Percentiles rank a stretch among this genome's conserved stretches.
These are phyloP conservation scores for Axea sp. DNA, from an alignment of 2,888 invertebrate species.

Conservation along the genomic window DNA sequence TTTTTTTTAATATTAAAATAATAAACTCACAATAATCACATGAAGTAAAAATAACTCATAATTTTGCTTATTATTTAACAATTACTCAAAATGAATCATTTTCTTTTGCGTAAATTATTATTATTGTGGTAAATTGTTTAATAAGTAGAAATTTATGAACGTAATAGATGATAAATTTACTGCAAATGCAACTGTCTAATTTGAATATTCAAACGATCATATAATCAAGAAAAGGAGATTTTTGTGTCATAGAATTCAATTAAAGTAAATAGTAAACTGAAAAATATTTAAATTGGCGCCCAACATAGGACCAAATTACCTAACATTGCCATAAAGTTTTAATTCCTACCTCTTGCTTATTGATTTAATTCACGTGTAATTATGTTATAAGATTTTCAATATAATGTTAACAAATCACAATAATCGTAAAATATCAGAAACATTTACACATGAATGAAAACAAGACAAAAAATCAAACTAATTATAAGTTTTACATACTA, in stretches of 20 bases:
- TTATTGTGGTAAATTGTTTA: too few species aligned
- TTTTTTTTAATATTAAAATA: too few species aligned
- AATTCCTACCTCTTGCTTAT: slow-evolving; percentile 14
- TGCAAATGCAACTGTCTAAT: slow-evolving; percentile 2
- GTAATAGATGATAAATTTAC: slow-evolving; percentile 11
- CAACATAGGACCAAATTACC: slow-evolving; percentile 15
- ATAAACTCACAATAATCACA: too few species aligned
- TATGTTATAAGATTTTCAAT: slow-evolving; percentile 23
- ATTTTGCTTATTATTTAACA: too few species aligned
- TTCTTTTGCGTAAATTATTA: too few species aligned
- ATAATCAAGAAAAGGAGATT: slow-evolving; percentile 28
- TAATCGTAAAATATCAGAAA: slow-evolving; percentile 23
- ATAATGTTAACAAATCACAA: slow-evolving; percentile 18
- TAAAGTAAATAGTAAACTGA: slow-evolving; percentile 19
- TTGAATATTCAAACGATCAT: neutral
- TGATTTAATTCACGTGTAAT: slow-evolving; percentile 31
- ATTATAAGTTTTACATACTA: slow-evolving; percentile 21
- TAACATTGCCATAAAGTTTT: slow-evolving; percentile 2
- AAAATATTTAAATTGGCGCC: slow-evolving; percentile 38
- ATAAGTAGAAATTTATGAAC: too few species aligned
- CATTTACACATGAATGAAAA: neutral
- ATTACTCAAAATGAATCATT: too few species aligned
- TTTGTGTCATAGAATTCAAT: slow-evolving; percentile 38
- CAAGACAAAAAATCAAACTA: slow-evolving; percentile 8
- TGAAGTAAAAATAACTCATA: too few species aligned